Conservation (phyloP, 1,140 invertebrate species). For the Xylocopa sonorina region DNA sequence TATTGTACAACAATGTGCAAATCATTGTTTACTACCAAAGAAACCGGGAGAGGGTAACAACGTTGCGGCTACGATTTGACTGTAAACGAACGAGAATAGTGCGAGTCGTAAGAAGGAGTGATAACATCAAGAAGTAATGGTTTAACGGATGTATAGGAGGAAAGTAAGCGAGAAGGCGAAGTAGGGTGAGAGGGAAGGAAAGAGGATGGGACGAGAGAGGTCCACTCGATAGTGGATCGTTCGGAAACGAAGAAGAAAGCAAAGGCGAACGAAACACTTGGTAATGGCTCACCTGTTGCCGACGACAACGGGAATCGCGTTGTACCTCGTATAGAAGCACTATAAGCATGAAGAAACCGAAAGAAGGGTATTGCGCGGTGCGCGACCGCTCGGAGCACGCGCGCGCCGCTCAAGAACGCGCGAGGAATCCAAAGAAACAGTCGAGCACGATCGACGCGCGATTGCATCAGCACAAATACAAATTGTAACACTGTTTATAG, state of each 20-base stretch:
- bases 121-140: no score
- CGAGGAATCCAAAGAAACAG: slow-evolving; percentile 45
- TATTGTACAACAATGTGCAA: not conserved
- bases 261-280: not conserved
- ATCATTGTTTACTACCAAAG: not conserved
- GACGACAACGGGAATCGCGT: slow-evolving; percentile 50
- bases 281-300: slow-evolving; percentile 65
- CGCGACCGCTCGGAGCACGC: slow-evolving; percentile 56
- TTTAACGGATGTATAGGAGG: no score
- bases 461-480: slow-evolving; percentile 39
- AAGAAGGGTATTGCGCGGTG: slow-evolving; percentile 54
- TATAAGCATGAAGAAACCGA: slow-evolving; percentile 32
- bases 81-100: not conserved
- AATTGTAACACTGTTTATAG: slow-evolving; percentile 43
- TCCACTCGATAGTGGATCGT: not conserved
- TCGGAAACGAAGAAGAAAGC: slow-evolving; percentile 21
- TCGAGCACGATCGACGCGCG: slow-evolving; percentile 38
- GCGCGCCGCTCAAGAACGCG: slow-evolving; percentile 50
- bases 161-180: not conserved
- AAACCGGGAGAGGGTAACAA: not conserved
- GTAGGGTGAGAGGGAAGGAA: slow-evolving; percentile 1
- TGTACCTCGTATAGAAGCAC: slow-evolving; percentile 10
- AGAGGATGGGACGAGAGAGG: slow-evolving; percentile 3
- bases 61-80: not conserved
- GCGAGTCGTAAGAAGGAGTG: not conserved